phyloP scores from a whole-genome alignment of 2,113 vertebrate genomes.

The Canis aureus region DNA sequence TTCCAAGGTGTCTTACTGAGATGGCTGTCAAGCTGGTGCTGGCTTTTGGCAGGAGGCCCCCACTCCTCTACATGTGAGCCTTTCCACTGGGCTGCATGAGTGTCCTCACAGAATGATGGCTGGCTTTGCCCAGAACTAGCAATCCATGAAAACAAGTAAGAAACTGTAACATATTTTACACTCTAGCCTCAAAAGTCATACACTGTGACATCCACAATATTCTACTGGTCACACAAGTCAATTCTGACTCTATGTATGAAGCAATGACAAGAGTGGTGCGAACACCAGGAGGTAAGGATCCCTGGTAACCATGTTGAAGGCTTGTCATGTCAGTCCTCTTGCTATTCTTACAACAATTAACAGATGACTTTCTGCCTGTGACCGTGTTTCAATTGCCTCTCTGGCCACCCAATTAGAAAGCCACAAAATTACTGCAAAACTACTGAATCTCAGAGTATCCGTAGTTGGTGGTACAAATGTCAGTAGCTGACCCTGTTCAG shows the following conservation, averaged over 20 bases:
- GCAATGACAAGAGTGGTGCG: background rate
- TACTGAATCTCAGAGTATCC: background rate
- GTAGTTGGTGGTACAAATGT: background rate
- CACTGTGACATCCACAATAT: background rate
- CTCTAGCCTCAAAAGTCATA: background rate
- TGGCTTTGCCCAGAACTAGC: background rate
- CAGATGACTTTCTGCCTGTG: background rate
- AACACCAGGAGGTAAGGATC: background rate
- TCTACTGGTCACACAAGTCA: background rate
- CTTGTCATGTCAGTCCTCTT: background rate
- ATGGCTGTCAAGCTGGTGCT: background rate
- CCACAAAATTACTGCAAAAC: background rate
- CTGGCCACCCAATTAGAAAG: background rate
- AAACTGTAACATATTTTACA: background rate
- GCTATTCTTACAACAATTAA: background rate
- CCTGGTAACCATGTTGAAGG: background rate
- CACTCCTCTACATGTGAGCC: background rate
- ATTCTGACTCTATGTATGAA: background rate
- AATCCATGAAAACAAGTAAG: background rate
- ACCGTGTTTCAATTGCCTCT: background rate
- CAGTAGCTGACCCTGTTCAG: background rate
- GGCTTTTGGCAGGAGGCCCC: background rate
- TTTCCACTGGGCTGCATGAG: background rate
- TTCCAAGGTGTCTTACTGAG: background rate
- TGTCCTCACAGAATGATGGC: background rate